phyloP scores from a whole-genome alignment of 2,888 invertebrate species.

The Cyaniris semiargus region DNA sequence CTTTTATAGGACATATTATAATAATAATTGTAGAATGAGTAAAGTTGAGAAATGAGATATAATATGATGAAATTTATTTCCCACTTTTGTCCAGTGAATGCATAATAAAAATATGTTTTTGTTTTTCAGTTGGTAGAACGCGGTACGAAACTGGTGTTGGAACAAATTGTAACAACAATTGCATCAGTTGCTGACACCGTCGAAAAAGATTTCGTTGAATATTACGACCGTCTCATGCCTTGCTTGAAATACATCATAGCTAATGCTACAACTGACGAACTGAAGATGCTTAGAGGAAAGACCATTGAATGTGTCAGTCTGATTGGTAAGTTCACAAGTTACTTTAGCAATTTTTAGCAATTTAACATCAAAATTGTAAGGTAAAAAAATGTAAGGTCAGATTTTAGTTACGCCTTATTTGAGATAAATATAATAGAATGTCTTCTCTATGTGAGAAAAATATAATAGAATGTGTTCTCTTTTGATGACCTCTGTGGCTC shows the following conservation, averaged over 20 bases:
- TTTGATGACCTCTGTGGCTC: no score
- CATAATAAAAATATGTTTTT: neutral
- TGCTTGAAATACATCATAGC: constrained; percentile 98
- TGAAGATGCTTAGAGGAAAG: constrained; percentile 96
- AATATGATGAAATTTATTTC: no score
- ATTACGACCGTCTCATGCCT: constrained; percentile 96
- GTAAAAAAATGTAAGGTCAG: neutral
- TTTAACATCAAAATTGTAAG: no score
- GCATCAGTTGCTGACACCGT: constrained; percentile 99
- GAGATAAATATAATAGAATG: no score
- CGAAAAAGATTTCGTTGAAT: constrained; percentile 95
- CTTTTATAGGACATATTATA: no score
- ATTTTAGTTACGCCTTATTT: neutral
- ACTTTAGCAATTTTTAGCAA: neutral
- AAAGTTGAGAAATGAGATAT: no score
- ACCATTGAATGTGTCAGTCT: constrained; percentile 99
- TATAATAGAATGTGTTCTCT: no score
- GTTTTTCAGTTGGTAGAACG: constrained; percentile 87
- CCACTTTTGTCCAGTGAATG: no score
- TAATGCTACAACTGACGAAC: constrained; percentile 92
- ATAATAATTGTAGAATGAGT: no score
- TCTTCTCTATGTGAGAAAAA: no score
- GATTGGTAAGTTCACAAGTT: constrained; percentile 83
- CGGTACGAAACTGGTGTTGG: constrained; percentile 97
- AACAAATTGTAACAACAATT: constrained; percentile 99